Conservation (phyloP, 2,797 vertebrate species). For the Hyperoplus lanceolatus region DNA sequence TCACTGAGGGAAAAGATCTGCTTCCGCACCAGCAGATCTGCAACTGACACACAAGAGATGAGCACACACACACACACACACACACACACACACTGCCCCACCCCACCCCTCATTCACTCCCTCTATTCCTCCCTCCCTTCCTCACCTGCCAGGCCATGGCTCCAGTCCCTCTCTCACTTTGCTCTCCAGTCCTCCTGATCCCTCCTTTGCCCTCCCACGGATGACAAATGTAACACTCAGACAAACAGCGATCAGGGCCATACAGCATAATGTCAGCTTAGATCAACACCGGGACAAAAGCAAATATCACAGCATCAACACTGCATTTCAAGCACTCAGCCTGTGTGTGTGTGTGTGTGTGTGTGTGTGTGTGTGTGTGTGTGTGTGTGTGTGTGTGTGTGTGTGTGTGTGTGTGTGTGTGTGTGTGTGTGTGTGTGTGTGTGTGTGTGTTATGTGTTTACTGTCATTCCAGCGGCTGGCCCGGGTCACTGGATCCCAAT, state of each 20-base stretch:
- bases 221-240: conserved; percentile 83
- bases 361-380: not conserved
- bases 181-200: conserved; percentile 68
- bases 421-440: too few species aligned
- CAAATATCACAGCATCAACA: conserved; percentile 80
- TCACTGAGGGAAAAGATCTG: conserved; percentile 92
- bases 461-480: conserved; percentile 68
- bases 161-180: conserved; percentile 45
- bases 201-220: conserved; percentile 73
- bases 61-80: conserved; percentile 73
- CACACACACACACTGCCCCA: conserved; percentile 21
- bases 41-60: conserved; percentile 83
- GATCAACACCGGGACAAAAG: conserved; percentile 81
- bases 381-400: conserved; percentile 17
- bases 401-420: too few species aligned
- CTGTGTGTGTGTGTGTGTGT: conserved; percentile 15
- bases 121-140: conserved; percentile 21
- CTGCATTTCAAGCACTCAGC: conserved; percentile 64
- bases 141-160: conserved; percentile 7
- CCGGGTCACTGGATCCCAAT: conserved; percentile 83
- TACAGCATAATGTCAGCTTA: conserved; percentile 82
- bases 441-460: not conserved
- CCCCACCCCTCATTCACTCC: conserved; percentile 36
- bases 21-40: conserved; percentile 87
- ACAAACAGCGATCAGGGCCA: conserved; percentile 80